Evolutionary conservation across 1,140 invertebrate species (phyloP), one percentile per base, ranked within the genome.

Genomic region (Diorhabda sublineata): DNA sequence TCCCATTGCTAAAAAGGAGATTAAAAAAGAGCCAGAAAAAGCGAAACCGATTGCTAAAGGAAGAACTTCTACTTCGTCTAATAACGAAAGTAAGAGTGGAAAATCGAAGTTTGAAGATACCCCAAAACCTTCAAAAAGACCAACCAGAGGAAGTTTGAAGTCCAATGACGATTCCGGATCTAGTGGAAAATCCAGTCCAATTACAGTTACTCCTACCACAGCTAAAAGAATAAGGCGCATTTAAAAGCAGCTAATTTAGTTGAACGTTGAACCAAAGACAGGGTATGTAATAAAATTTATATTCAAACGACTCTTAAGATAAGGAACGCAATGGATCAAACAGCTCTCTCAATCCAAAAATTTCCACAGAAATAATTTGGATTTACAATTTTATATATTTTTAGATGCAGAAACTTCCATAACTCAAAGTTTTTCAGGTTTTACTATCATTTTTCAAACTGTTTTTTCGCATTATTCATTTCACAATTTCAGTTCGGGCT

Each of bases 121-220:
- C 5, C 76, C 77, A 42, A 79, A 77, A 69, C 71, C 72, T 42
- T 63, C 71, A 7, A 82, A 81, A 69, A 64, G 81, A 63, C 76
- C 80, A 3, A 80, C 79, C 45, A 74, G 81, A 74, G 80, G 80
- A 9, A 82, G 80, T 71, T 71, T 80, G 56, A 82, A 81, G 75
- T 69, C 78, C 42, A 79, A 78, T 69, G 79, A 81, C 69, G 79
- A 80, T 64, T 70, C 74, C 7, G 73, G 71, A 58, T 77, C 74
- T 47, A 77, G 73, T 73, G 76, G 76, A n/a, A 81, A 79, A 73
- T 75, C 74, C 42, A 82, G 81, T 76, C 81, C 81, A 26, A 52
- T 82, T 8, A 80, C 75, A 56, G 71, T 79, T n/a, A 77, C 77
- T 60, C 73, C 79, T 45, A 63, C 75, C 47, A 72, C 61, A n/a